Percentiles rank a stretch among this genome's conserved stretches.
These are phyloP conservation scores for Bradypus variegatus DNA, from an alignment of 2,797 vertebrate genomes.

Conservation along the genomic window DNA sequence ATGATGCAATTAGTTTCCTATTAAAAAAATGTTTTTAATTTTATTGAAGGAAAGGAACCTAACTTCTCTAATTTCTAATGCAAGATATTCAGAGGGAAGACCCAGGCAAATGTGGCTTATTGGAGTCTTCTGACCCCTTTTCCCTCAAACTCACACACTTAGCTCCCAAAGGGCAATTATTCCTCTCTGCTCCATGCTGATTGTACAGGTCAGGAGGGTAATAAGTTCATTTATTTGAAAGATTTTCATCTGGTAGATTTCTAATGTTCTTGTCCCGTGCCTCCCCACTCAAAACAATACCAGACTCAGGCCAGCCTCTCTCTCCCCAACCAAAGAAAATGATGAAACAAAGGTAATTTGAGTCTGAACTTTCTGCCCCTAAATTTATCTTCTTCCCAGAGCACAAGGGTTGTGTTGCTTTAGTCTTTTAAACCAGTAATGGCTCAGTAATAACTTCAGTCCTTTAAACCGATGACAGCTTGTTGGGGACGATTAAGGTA, in stretches of 20 bases:
- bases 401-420: background rate
- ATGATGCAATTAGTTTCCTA: background rate
- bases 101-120: background rate
- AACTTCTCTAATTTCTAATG: background rate
- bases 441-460: background rate
- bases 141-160: background rate
- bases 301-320: background rate
- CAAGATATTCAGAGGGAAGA: background rate
- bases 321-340: conserved; percentile 13
- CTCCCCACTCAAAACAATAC: background rate
- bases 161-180: background rate
- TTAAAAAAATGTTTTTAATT: background rate
- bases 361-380: conserved; percentile 31
- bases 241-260: conserved; percentile 27
- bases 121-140: background rate
- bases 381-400: conserved; percentile 7
- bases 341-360: conserved; percentile 25
- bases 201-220: conserved; percentile 28
- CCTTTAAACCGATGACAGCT: background rate
- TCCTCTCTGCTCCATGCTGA: background rate
- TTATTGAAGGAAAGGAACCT: background rate
- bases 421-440: background rate
- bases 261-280: conserved; percentile 35
- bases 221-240: conserved; percentile 32
- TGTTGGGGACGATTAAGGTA: no score